Evolutionary conservation across 2,797 vertebrate species (phyloP).

Genomic region (Argentina silus): DNA sequence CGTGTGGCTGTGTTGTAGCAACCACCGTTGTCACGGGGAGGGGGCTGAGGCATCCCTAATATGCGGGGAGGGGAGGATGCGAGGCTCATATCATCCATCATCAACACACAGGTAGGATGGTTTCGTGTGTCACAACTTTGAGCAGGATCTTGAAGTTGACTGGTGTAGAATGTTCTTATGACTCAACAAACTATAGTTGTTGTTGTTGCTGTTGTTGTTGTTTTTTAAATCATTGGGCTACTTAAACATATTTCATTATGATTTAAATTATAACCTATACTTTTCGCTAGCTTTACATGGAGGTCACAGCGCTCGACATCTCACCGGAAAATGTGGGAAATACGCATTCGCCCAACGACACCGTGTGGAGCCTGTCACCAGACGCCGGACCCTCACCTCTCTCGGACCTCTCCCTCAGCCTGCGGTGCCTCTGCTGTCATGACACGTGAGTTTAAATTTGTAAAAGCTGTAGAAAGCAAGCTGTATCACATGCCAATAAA

Average conservation of each 20-base stretch:
- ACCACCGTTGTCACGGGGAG: slow-evolving; percentile 44
- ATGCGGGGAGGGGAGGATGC: slow-evolving; percentile 7
- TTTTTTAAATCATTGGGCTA: neutral
- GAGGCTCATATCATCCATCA: slow-evolving; percentile 13
- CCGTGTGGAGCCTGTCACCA: slow-evolving; percentile 34
- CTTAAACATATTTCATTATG: too few species aligned
- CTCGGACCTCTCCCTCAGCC: slow-evolving; percentile 48
- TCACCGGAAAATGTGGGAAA: neutral
- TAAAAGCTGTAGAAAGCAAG: too few species aligned
- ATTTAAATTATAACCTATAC: too few species aligned
- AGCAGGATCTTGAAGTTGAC: neutral
- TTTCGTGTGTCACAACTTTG: neutral
- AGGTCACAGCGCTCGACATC: too few species aligned
- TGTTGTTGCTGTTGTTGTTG: neutral
- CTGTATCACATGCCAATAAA: neutral
- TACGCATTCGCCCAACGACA: neutral
- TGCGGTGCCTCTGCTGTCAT: slow-evolving; percentile 52
- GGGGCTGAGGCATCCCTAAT: slow-evolving; percentile 2
- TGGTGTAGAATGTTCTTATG: neutral
- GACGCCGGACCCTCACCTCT: slow-evolving; percentile 51
- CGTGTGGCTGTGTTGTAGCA: slow-evolving; percentile 52
- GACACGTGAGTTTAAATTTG: slow-evolving; percentile 30
- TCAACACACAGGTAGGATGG: slow-evolving; percentile 11
- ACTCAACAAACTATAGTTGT: neutral
- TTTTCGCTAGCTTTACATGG: too few species aligned